These are phyloP conservation scores for Phengaris arion DNA, from an alignment of 2,888 invertebrate species.

Conservation along the genomic window DNA sequence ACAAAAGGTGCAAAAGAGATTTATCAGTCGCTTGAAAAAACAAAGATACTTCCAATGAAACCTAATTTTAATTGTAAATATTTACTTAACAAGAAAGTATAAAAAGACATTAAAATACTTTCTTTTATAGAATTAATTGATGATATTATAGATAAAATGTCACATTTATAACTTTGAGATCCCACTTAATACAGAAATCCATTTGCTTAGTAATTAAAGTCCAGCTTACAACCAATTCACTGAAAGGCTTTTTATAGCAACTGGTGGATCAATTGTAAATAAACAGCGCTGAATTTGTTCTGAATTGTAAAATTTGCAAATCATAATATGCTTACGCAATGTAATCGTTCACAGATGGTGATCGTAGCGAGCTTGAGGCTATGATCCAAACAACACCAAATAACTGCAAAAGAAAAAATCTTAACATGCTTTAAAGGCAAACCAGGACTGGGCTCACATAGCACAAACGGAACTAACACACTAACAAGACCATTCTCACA, in stretches of 20 bases:
- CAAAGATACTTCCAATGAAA: too few species aligned
- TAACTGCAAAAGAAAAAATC: constrained; percentile 81
- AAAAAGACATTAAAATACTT: neutral
- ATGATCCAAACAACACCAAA: constrained; percentile 81
- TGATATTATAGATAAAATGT: neutral
- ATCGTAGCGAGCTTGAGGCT: constrained; percentile 80
- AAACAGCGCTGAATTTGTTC: constrained; percentile 25
- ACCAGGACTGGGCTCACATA: constrained; percentile 71
- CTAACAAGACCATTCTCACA: constrained; percentile 56
- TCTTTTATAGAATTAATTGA: neutral
- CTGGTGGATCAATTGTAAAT: neutral
- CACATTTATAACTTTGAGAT: neutral
- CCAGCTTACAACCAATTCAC: neutral
- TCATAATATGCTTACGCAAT: constrained; percentile 73
- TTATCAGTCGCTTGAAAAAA: too few species aligned
- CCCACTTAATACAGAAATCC: neutral
- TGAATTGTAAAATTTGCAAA: constrained; percentile 45
- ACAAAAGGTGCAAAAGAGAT: neutral
- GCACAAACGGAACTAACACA: constrained; percentile 69
- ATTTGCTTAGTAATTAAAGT: neutral
- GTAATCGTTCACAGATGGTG: constrained; percentile 80
- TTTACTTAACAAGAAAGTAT: neutral
- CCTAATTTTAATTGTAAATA: neutral
- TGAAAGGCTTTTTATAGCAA: neutral
- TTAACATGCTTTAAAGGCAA: constrained; percentile 79